Conservation (phyloP, 1,140 invertebrate species). For the Drosophila parabipectinata region DNA sequence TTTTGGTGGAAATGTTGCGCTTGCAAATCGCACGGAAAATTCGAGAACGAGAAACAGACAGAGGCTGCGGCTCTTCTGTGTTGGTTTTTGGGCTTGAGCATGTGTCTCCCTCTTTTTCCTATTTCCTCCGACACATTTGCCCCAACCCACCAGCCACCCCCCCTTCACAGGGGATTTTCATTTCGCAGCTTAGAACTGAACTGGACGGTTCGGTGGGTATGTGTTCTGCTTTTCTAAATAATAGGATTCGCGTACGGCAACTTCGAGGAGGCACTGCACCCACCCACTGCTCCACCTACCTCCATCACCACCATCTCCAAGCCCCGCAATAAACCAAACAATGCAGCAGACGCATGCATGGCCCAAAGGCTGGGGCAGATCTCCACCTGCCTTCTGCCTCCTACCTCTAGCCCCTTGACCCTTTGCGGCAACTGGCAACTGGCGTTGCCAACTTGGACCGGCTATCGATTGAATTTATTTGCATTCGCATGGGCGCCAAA, state of each 20-base stretch:
- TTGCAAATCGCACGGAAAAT: constrained; percentile 79
- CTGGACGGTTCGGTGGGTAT: constrained; percentile 14
- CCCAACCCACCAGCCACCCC: neutral
- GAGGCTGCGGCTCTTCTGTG: constrained; percentile 25
- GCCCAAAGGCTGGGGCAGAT: constrained; percentile 42
- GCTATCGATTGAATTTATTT: constrained; percentile 83
- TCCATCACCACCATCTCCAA: neutral
- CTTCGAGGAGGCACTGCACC: constrained; percentile 47
- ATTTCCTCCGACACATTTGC: neutral
- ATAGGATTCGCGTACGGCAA: constrained; percentile 63
- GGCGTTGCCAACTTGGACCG: constrained; percentile 52
- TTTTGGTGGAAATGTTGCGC: constrained; percentile 78
- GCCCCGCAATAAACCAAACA: constrained; percentile 37
- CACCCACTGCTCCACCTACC: neutral
- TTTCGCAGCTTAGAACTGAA: constrained; percentile 67
- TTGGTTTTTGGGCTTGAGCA: constrained; percentile 74
- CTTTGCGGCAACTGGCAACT: constrained; percentile 9
- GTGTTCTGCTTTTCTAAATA: constrained; percentile 58
- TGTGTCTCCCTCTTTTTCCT: constrained; percentile 30
- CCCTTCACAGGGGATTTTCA: constrained; percentile 60
- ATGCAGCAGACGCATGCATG: constrained; percentile 70
- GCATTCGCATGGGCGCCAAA: constrained; percentile 46
- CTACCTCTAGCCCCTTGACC: neutral
- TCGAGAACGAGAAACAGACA: constrained; percentile 34
- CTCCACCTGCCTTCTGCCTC: neutral